Evolutionary conservation across 2,888 invertebrate species (phyloP), one percentile per base, ranked within the genome.

Genomic region (Cyclophora punctaria): DNA sequence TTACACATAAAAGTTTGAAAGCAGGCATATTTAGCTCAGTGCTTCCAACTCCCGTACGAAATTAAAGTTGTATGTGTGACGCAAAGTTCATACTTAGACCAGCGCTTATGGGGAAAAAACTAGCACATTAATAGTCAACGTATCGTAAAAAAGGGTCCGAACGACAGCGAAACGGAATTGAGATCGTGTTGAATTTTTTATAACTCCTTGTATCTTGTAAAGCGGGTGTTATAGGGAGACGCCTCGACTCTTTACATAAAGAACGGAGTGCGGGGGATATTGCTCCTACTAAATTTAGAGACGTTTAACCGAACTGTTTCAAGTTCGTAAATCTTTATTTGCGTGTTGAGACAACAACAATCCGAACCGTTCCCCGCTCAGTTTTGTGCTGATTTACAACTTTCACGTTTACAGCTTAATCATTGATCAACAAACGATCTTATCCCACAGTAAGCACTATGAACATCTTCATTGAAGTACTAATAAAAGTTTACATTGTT

Each of bases 111-210:
- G 66, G 71, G 73, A 71, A 70, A 63, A 75, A 74, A 64, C 63
- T 63, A 56, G 58, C 56, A 58, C 65, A 69, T 65, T 69, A 70
- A 69, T 66, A 66, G 67, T 63, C 57, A 54, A 64, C 64, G 69
- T 66, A 66, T 72, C 70, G 68, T 73, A 74, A 75, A 78, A 79
- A 77, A 73, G 64, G 71, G 64, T 60, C 54, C 52, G 63, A 61
- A 66, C 69, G 69, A 70, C 71, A 74, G 71, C 74, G 77, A 76
- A 80, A 77, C 71, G 62, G 70, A 74, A 75, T 75, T 70, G 73
- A 70, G 71, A 73, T 63, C 67, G 67, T 74, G 69, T 67, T 80
- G 78, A 82, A 78, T 83, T 76, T 83, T 80, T 80, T 80, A 82
- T 78, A 70, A 60, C 66, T 53, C 59, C 67, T 68, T 68, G 69